These are phyloP conservation scores for Larimichthys crocea DNA, from an alignment of 2,113 vertebrate species.

Conservation along the genomic window DNA sequence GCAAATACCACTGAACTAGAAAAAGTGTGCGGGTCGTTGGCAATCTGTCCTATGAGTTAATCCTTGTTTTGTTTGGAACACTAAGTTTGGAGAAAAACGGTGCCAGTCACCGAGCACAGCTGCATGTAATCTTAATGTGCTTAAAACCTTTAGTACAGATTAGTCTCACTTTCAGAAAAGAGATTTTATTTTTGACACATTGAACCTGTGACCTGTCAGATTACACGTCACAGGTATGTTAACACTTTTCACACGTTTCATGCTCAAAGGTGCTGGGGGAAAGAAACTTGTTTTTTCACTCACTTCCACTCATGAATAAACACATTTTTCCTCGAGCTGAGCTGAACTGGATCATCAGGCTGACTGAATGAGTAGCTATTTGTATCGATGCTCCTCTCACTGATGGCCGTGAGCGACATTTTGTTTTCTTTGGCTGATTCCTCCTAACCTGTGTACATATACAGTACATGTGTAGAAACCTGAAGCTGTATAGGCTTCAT, in stretches of 20 bases:
- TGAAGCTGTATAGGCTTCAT: background rate
- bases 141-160: conserved; percentile 49
- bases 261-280: background rate
- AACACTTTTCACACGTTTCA: background rate
- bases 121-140: conserved; percentile 41
- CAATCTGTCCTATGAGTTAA: conserved; percentile 51
- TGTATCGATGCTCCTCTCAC: conserved; percentile 7
- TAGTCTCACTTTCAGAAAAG: conserved; percentile 31
- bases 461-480: background rate
- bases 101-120: conserved; percentile 55
- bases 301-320: background rate
- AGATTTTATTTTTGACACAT: conserved; percentile 31
- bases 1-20: conserved; percentile 10
- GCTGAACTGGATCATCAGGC: background rate
- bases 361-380: background rate
- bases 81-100: conserved; percentile 45
- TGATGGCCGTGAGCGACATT: background rate
- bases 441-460: background rate
- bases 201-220: conserved; percentile 31
- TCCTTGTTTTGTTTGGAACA: conserved; percentile 61
- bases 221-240: background rate
- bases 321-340: background rate
- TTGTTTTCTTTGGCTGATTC: background rate
- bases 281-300: background rate
- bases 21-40: conserved; percentile 41